A percentile compares a stretch with the other conserved stretches of the same genome.
Evolutionary conservation across 2,888 invertebrate genomes (phyloP).

Genomic region (Steinernema hermaphroditum): DNA sequence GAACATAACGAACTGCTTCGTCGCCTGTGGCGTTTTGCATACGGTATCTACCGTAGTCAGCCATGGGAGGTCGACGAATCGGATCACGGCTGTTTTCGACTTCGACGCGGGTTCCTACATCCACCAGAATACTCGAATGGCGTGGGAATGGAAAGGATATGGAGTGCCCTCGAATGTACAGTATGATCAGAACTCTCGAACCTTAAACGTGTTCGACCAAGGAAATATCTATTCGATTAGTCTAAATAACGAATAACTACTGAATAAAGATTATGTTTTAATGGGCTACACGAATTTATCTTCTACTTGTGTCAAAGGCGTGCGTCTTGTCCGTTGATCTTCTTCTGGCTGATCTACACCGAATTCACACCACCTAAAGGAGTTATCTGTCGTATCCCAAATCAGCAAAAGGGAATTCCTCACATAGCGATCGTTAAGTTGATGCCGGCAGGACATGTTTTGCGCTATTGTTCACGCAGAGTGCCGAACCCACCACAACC

Average conservation of each 20-base stretch:
- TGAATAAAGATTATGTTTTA: not conserved
- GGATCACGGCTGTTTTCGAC: not conserved
- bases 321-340: no score
- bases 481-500: no score
- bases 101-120: constrained; percentile 4
- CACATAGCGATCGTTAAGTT: no score
- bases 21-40: not conserved
- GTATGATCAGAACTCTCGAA: constrained; percentile 20
- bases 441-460: no score
- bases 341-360: no score
- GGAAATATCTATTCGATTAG: constrained; percentile 26
- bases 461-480: no score
- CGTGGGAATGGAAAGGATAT: constrained; percentile 22
- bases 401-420: no score
- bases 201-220: constrained; percentile 28
- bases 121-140: not conserved
- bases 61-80: not conserved
- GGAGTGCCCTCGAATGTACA: constrained; percentile 8
- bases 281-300: no score
- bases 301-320: no score
- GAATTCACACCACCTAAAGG: no score
- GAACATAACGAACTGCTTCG: constrained; percentile 9
- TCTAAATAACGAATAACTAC: not conserved
- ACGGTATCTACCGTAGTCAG: not conserved
- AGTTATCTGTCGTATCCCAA: no score